Conservation (phyloP, 2,888 invertebrate species). For the Pseudanteris insignis region DNA sequence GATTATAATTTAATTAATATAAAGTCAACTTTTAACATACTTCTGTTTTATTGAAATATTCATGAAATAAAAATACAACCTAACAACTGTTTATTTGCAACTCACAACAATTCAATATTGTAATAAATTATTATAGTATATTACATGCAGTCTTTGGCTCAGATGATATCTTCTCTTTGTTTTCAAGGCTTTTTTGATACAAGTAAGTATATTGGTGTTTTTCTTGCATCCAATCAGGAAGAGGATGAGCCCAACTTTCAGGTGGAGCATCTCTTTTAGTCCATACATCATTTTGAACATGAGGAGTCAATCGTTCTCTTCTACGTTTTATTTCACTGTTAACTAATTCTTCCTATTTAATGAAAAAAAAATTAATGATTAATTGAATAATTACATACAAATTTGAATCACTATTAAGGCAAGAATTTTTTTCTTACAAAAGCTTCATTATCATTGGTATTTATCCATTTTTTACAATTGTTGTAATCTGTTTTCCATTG, state of each 20-base stretch:
- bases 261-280: constrained; percentile 79
- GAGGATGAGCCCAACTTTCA: constrained; percentile 80
- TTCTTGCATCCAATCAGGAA: constrained; percentile 80
- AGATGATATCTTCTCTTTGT: constrained; percentile 58
- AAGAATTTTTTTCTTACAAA: constrained; percentile 69
- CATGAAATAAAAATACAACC: no score
- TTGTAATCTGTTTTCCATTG: constrained; percentile 82
- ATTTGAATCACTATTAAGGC: no score
- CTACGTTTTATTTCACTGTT: constrained; percentile 77
- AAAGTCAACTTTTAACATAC: no score
- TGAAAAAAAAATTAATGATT: no score
- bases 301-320: constrained; percentile 72
- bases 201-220: constrained; percentile 76
- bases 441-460: constrained; percentile 72
- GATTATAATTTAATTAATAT: no score
- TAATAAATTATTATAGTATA: constrained; percentile 38
- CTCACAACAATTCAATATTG: no score
- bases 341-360: constrained; percentile 72
- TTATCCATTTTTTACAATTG: constrained; percentile 78
- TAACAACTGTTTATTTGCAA: no score
- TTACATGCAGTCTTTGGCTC: constrained; percentile 33
- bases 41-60: no score
- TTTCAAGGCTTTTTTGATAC: constrained; percentile 72
- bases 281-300: constrained; percentile 83
- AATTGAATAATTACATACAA: no score